Percentiles rank a stretch among this genome's conserved stretches.
Evolutionary conservation across 2,888 invertebrate genomes (phyloP).

Genomic region (Chrysodeixis includens): DNA sequence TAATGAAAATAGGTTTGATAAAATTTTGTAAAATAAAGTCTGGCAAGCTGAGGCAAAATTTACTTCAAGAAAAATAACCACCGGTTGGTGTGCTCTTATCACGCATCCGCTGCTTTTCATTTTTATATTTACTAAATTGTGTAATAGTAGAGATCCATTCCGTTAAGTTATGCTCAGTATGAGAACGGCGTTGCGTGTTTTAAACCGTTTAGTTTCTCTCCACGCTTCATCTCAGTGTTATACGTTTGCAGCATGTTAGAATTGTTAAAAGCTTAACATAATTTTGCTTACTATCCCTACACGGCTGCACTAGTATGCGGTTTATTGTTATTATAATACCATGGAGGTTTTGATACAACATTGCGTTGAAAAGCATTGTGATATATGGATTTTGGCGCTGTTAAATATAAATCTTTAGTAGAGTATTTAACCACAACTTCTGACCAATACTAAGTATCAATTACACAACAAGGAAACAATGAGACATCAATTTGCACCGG

Average conservation of each 20-base stretch:
- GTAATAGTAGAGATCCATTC: not conserved
- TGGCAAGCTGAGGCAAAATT: not conserved
- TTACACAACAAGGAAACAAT: slow-evolving; percentile 18
- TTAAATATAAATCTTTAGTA: too few relatives aligned
- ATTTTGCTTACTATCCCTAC: not conserved
- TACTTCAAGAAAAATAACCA: not conserved
- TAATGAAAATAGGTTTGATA: not conserved
- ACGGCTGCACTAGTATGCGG: not conserved
- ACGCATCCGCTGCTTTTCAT: not conserved
- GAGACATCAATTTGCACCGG: slow-evolving; percentile 47
- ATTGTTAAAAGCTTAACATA: not conserved
- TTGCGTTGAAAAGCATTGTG: not conserved
- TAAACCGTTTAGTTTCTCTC: not conserved
- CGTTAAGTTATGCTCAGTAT: slow-evolving; percentile 4
- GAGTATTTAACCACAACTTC: not conserved
- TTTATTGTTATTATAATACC: not conserved
- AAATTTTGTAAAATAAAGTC: too few relatives aligned
- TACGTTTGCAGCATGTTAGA: not conserved
- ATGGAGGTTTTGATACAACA: not conserved
- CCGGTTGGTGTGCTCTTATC: not conserved
- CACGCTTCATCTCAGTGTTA: not conserved
- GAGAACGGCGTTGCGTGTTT: slow-evolving; percentile 5
- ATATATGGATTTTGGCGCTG: too few relatives aligned
- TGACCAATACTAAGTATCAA: slow-evolving; percentile 11
- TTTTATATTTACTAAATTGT: slow-evolving; percentile 8